Conservation (phyloP, 2,113 vertebrate genomes). For the Oreochromis niloticus region DNA sequence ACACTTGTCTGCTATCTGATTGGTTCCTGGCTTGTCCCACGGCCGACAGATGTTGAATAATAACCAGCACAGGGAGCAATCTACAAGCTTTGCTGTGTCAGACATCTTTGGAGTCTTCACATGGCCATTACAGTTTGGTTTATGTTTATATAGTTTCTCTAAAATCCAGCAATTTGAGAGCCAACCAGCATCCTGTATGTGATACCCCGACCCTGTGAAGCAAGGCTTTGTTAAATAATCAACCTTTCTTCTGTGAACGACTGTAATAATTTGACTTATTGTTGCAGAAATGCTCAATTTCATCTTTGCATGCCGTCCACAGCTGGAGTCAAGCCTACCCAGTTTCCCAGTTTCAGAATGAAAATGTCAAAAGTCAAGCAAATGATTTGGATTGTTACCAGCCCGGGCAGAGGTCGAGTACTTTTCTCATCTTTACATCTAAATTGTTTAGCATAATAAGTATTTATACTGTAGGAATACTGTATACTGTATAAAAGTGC, state of each 20-base stretch:
- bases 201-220: not conserved
- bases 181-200: not conserved
- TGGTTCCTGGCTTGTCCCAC: not conserved
- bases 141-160: not conserved
- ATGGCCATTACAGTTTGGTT: not conserved
- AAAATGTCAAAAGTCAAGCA: not conserved
- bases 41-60: rapidly evolving
- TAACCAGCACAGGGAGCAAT: not conserved
- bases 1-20: not conserved
- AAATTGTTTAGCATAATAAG: not conserved
- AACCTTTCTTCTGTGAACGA: not conserved
- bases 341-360: not conserved
- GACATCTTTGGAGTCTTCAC: not conserved
- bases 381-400: not conserved
- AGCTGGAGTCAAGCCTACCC: not conserved
- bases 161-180: not conserved
- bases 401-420: not conserved
- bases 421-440: not conserved
- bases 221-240: not conserved
- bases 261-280: not conserved
- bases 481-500: not conserved
- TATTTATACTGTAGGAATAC: not conserved
- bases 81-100: not conserved
- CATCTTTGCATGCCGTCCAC: not conserved
- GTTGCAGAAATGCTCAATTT: not conserved